Evolutionary conservation across 2,797 vertebrate genomes (phyloP), one percentile per base, ranked within the genome.

Genomic region (Danio aesculapii): DNA sequence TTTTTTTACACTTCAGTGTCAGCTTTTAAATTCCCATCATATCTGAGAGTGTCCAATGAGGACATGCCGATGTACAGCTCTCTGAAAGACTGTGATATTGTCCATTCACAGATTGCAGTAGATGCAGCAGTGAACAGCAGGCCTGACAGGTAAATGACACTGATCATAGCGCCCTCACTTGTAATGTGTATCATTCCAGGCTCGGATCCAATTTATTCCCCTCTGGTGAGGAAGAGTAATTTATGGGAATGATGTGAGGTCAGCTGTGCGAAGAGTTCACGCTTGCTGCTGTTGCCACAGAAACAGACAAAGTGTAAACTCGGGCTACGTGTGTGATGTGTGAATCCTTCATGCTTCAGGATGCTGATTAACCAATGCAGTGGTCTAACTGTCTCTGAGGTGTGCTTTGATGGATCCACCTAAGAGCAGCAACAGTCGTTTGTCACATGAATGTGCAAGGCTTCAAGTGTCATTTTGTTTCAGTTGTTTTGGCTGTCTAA

Each of bases 201-300:
- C 58, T 43, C 50, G 64, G 6, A 55, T 63, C 12, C 61, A 58
- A 14, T 73, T 74, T 19, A 81, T 81, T 67, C 21, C 44, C 16
- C 62, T 47, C 19, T 58, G n/a, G 61, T 49, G 44, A 41, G 43
- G 14, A 57, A 50, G 62, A 57, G 52, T 59, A 67, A 75, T 74
- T 77, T 50, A 50, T 72, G 11, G 43, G 64, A 67, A 67, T 74
- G 53, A 41, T 68, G 76, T 72, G 63, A 80, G 58, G 67, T 82
- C 72, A 69, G n/a, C 5, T 6, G 12, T 75, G 52, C 61, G 63
- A 41, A 79, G 21, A 9, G 62, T 69, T 44, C 14, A 30, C 30
- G 10, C 43, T 43, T 70, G 30, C 41, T 53, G 41, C 39, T 55
- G 82, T 79, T 84, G 82, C 63, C 55, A 46, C 5, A 49, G 68